Conservation (phyloP, 2,113 vertebrate species). For the Sphyrna mokarran region DNA sequence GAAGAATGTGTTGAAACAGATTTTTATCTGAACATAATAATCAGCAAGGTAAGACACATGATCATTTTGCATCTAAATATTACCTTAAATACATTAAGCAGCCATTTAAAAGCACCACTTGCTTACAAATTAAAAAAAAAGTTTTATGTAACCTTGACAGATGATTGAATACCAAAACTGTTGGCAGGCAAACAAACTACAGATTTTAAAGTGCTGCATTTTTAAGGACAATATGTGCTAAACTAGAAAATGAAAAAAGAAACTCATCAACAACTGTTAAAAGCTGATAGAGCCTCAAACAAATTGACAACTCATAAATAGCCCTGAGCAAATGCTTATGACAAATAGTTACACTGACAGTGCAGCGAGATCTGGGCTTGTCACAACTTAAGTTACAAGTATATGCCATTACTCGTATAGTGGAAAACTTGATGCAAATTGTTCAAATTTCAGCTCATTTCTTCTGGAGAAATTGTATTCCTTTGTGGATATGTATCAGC, state of each 20-base stretch:
- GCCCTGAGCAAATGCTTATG: neutral
- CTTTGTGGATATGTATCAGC: neutral
- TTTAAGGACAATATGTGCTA: neutral
- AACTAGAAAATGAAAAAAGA: neutral
- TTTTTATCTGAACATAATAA: slow-evolving; percentile 26
- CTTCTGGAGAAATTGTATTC: neutral
- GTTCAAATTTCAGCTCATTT: neutral
- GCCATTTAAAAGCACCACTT: neutral
- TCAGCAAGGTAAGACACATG: slow-evolving; percentile 20
- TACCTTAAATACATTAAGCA: neutral
- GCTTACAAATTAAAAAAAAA: neutral
- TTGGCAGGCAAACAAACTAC: neutral
- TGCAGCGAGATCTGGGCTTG: neutral
- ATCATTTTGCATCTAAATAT: neutral
- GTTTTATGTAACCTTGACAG: neutral
- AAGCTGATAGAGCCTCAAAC: neutral
- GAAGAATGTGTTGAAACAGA: slow-evolving; percentile 24
- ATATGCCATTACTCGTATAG: neutral
- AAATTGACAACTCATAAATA: neutral
- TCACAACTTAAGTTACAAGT: neutral
- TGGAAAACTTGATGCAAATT: neutral
- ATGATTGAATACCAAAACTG: neutral
- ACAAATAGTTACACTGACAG: neutral
- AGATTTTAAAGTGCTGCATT: neutral
- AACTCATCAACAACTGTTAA: neutral